Percentiles rank a stretch among this genome's conserved stretches.
phyloP scores from a whole-genome alignment of 1,140 invertebrate genomes.

The Medauroidea extradentata region DNA sequence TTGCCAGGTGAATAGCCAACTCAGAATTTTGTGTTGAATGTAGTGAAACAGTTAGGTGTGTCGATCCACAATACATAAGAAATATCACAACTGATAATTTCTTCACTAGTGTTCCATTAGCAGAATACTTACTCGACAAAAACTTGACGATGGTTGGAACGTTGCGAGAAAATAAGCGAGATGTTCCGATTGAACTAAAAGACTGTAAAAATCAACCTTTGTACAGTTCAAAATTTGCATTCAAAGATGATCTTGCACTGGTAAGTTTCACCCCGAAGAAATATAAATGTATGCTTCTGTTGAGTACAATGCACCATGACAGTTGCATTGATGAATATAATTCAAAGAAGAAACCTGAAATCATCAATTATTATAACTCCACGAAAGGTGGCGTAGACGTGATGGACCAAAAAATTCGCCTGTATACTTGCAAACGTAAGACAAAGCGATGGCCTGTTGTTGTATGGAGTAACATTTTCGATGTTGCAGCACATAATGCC shows the following conservation, averaged over 20 bases:
- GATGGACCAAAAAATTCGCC: constrained; percentile 33
- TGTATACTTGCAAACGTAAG: constrained; percentile 7
- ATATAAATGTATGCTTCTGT: constrained; percentile 18
- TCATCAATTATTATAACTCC: constrained; percentile 38
- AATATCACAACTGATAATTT: constrained; percentile 43
- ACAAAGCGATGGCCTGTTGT: neutral
- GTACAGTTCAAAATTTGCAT: neutral
- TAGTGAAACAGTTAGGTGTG: neutral
- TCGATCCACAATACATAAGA: constrained; percentile 12
- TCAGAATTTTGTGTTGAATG: neutral
- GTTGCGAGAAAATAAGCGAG: constrained; percentile 38
- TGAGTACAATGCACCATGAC: constrained; percentile 18
- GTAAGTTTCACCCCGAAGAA: constrained; percentile 17
- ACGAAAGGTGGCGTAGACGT: constrained; percentile 46
- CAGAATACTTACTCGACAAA: constrained; percentile 32
- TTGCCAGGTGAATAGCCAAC: neutral
- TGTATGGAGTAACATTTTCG: constrained; percentile 7
- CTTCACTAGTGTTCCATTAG: constrained; percentile 35
- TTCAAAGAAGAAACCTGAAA: constrained; percentile 34
- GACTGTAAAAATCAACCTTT: neutral
- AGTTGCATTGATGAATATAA: neutral
- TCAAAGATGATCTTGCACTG: constrained; percentile 11
- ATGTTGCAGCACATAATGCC: constrained; percentile 1
- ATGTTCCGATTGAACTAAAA: constrained; percentile 29
- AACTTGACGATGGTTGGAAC: constrained; percentile 38